Conservation (phyloP, 1,140 invertebrate genomes). For the Mycetomoellerius zeteki region DNA sequence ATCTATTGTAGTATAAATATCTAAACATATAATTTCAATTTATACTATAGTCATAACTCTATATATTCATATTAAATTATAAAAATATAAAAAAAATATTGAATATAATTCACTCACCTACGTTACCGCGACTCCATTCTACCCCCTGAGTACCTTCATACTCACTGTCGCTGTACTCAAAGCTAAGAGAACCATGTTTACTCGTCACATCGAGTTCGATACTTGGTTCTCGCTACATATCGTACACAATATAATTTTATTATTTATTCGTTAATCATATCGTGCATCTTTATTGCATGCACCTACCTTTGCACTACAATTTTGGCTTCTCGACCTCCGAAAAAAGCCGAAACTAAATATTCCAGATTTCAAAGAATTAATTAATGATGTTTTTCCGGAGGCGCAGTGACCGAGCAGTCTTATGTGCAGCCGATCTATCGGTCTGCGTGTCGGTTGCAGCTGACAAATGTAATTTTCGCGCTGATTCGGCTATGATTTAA, state of each 20-base stretch:
- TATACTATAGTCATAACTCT: not conserved
- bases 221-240: conserved; percentile 82
- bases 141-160: conserved; percentile 86
- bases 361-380: conserved; percentile 91
- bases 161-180: conserved; percentile 88
- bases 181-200: conserved; percentile 89
- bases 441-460: conserved; percentile 89
- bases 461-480: conserved; percentile 91
- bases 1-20: conserved; percentile 16
- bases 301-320: conserved; percentile 82
- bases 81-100: no score
- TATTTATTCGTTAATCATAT: not conserved
- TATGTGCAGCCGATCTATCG: conserved; percentile 91
- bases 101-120: conserved; percentile 76
- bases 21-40: conserved; percentile 18
- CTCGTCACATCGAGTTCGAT: conserved; percentile 90
- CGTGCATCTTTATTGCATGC: conserved; percentile 1
- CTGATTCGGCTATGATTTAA: conserved; percentile 80
- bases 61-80: conserved; percentile 11
- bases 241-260: not conserved
- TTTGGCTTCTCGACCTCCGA: conserved; percentile 87
- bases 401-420: conserved; percentile 93
- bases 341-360: conserved; percentile 90
- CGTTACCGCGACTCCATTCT: conserved; percentile 84
- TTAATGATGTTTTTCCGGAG: conserved; percentile 92